phyloP scores from a whole-genome alignment of 2,888 invertebrate species.

The Apamea epomidion region DNA sequence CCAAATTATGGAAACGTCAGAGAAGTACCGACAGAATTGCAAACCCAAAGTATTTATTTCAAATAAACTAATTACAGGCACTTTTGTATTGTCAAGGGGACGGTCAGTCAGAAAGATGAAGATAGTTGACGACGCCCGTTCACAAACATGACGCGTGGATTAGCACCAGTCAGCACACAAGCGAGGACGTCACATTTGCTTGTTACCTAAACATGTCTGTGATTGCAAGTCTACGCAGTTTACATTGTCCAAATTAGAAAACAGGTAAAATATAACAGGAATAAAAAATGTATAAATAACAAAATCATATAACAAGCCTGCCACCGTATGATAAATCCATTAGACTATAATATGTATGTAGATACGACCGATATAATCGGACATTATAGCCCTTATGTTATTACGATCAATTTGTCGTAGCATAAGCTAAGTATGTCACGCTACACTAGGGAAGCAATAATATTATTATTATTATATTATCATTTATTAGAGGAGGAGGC shows the following conservation, averaged over 20 bases:
- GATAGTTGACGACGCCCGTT: no score
- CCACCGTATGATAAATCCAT: slow-evolving; percentile 26
- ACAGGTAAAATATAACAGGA: not conserved
- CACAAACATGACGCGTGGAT: no score
- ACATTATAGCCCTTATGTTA: slow-evolving; percentile 31
- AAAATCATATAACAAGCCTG: not conserved
- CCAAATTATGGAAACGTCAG: not conserved
- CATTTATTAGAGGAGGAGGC: not conserved
- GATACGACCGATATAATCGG: slow-evolving; percentile 29
- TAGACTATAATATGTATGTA: slow-evolving; percentile 14
- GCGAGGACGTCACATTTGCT: no score
- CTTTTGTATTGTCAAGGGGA: no score
- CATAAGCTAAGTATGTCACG: slow-evolving; percentile 56
- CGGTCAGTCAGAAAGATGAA: no score
- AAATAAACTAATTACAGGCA: no score
- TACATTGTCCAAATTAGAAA: not conserved
- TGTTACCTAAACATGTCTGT: not conserved
- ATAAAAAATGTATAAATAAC: not conserved
- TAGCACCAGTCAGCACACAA: no score
- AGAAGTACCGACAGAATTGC: not conserved
- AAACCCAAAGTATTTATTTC: no score
- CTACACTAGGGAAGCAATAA: slow-evolving; percentile 23
- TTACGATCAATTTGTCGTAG: slow-evolving; percentile 59
- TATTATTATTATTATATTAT: slow-evolving; percentile 22
- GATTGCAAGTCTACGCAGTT: not conserved